These are phyloP conservation scores for Meloidogyne chitwoodi DNA, from an alignment of 1,140 invertebrate genomes.

Conservation along the genomic window DNA sequence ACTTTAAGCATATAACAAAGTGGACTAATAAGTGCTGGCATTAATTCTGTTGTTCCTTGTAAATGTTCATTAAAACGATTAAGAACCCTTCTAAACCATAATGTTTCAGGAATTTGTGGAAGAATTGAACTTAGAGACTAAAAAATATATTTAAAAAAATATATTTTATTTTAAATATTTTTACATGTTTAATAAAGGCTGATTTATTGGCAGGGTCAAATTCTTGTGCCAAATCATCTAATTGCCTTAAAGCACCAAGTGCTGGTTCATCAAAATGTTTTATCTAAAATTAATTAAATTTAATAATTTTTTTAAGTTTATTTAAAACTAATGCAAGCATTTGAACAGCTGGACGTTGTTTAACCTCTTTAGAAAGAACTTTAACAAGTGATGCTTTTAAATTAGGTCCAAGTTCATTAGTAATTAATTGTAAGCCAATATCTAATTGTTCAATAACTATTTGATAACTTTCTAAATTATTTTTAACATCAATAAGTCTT, in stretches of 20 bases:
- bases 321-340: slow-evolving; percentile 45
- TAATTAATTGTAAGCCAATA: slow-evolving; percentile 47
- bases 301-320: neutral
- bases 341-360: slow-evolving; percentile 48
- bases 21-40: slow-evolving; percentile 45
- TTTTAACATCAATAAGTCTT: slow-evolving; percentile 61
- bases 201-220: slow-evolving; percentile 56
- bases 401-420: slow-evolving; percentile 49
- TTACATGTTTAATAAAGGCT: slow-evolving; percentile 35
- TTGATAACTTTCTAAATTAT: slow-evolving; percentile 61
- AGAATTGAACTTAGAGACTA: slow-evolving; percentile 46
- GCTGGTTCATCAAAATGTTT: slow-evolving; percentile 58
- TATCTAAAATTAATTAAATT: slow-evolving; percentile 33
- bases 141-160: neutral
- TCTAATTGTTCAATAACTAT: slow-evolving; percentile 61
- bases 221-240: slow-evolving; percentile 55
- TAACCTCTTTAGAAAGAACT: slow-evolving; percentile 48
- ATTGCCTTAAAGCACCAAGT: slow-evolving; percentile 48
- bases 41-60: slow-evolving; percentile 45
- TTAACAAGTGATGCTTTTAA: slow-evolving; percentile 47
- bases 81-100: slow-evolving; percentile 54
- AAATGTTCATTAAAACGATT: slow-evolving; percentile 55
- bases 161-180: neutral
- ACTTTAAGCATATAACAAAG: slow-evolving; percentile 48
- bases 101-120: slow-evolving; percentile 49